These are phyloP conservation scores for Lucifuga dentata DNA, from an alignment of 2,113 vertebrate genomes.

Conservation along the genomic window DNA sequence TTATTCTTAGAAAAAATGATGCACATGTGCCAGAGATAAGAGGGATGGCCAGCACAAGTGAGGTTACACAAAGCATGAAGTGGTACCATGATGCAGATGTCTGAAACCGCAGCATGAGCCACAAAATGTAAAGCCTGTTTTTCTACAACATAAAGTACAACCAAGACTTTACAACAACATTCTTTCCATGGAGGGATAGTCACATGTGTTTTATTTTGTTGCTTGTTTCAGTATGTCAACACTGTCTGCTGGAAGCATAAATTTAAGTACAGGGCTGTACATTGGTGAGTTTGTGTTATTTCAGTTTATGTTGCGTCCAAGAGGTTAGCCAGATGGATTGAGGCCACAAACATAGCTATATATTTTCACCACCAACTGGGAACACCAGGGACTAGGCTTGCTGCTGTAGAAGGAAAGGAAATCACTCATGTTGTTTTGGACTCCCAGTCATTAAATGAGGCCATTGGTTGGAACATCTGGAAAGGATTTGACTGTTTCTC, in stretches of 20 bases:
- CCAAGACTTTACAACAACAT: constrained; percentile 25
- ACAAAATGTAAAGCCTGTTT: constrained; percentile 35
- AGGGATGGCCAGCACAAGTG: neutral
- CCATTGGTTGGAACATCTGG: constrained; percentile 73
- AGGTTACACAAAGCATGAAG: constrained; percentile 10
- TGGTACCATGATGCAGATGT: constrained; percentile 12
- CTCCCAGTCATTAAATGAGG: constrained; percentile 40
- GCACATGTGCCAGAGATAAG: constrained; percentile 6
- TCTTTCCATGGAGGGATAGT: constrained; percentile 9
- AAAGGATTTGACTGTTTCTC: constrained; percentile 74
- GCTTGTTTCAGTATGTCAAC: constrained; percentile 21
- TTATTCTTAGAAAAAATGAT: constrained; percentile 21
- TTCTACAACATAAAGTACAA: neutral
- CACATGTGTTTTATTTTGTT: constrained; percentile 9
- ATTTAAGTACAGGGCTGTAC: constrained; percentile 4
- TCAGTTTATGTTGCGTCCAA: constrained; percentile 22
- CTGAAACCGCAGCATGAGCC: constrained; percentile 3
- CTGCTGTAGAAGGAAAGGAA: constrained; percentile 49
- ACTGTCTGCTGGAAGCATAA: constrained; percentile 10
- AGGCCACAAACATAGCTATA: constrained; percentile 13
- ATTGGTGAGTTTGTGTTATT: constrained; percentile 31
- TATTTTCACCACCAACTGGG: constrained; percentile 36
- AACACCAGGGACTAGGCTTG: constrained; percentile 24
- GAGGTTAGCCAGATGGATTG: constrained; percentile 10
- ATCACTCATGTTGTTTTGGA: constrained; percentile 32